Conservation (phyloP, 1,140 invertebrate species). For the Platorchestia sp. region DNA sequence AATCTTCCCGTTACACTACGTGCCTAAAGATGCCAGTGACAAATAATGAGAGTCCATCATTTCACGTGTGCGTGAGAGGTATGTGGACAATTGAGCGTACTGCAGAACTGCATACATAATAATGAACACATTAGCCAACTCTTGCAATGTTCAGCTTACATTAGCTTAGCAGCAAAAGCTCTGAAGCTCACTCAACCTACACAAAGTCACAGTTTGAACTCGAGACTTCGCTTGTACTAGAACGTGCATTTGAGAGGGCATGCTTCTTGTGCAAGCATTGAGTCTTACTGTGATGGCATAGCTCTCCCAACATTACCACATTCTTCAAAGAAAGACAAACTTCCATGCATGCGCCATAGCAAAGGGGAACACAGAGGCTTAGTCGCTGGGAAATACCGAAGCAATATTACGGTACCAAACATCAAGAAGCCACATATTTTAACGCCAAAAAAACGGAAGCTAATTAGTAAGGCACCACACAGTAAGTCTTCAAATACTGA, state of each 20-base stretch:
- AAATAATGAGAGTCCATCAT: not conserved
- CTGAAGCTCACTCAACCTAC: not conserved
- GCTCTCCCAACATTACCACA: not conserved
- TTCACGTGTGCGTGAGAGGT: not conserved
- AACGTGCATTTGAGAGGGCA: not conserved
- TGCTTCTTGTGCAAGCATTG: not conserved
- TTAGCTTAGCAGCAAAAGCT: not conserved
- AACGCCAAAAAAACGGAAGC: no score
- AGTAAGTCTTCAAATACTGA: no score
- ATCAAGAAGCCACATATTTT: no score
- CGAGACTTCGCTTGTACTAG: not conserved
- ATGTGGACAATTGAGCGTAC: not conserved
- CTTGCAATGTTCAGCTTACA: not conserved
- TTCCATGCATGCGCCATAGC: slow-evolving; percentile 73
- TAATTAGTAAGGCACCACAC: no score
- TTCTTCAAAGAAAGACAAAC: slow-evolving; percentile 73
- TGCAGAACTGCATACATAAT: not conserved
- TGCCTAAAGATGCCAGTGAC: not conserved
- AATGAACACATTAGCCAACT: not conserved
- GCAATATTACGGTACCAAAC: no score
- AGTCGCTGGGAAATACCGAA: not conserved
- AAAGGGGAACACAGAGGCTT: not conserved
- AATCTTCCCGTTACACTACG: not conserved
- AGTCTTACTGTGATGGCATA: not conserved
- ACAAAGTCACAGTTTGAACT: not conserved